Percentiles rank a stretch among this genome's conserved stretches.
These are phyloP conservation scores for Plectrocnemia conspersa DNA, from an alignment of 1,140 invertebrate genomes.

Conservation along the genomic window DNA sequence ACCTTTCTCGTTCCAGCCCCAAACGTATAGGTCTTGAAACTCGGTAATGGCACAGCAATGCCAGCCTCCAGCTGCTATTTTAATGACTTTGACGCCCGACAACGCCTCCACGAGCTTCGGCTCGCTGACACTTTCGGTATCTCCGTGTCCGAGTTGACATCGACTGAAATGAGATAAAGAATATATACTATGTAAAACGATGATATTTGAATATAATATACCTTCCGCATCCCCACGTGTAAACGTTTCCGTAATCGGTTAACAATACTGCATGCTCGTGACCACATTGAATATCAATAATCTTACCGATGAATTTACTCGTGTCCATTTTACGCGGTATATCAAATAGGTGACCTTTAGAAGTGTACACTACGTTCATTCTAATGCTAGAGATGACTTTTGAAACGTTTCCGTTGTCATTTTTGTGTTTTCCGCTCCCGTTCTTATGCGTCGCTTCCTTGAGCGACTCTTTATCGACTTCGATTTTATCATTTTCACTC, in stretches of 20 bases:
- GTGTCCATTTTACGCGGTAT: constrained; percentile 56
- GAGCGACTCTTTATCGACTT: too few relatives aligned
- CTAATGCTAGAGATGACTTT: constrained; percentile 45
- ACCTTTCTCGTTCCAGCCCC: constrained; percentile 88
- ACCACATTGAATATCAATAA: constrained; percentile 66
- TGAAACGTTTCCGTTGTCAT: constrained; percentile 35
- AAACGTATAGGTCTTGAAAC: constrained; percentile 76
- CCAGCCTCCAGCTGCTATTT: constrained; percentile 77
- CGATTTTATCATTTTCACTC: too few relatives aligned
- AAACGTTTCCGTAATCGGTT: constrained; percentile 66
- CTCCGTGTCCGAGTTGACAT: constrained; percentile 77
- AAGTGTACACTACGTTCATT: constrained; percentile 48
- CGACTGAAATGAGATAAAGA: constrained; percentile 54
- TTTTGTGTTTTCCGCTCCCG: not conserved
- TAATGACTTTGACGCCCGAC: constrained; percentile 63
- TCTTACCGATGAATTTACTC: constrained; percentile 49
- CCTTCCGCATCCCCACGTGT: constrained; percentile 77
- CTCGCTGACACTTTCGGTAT: constrained; percentile 56
- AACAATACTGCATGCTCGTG: constrained; percentile 74
- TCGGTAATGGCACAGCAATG: constrained; percentile 73
- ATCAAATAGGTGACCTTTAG: constrained; percentile 54
- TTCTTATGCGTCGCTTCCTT: not conserved
- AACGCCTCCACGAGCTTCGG: constrained; percentile 66
- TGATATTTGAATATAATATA: constrained; percentile 42
- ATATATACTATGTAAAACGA: not conserved